Conservation (phyloP, 2,888 invertebrate species). For the Plusia festucae region DNA sequence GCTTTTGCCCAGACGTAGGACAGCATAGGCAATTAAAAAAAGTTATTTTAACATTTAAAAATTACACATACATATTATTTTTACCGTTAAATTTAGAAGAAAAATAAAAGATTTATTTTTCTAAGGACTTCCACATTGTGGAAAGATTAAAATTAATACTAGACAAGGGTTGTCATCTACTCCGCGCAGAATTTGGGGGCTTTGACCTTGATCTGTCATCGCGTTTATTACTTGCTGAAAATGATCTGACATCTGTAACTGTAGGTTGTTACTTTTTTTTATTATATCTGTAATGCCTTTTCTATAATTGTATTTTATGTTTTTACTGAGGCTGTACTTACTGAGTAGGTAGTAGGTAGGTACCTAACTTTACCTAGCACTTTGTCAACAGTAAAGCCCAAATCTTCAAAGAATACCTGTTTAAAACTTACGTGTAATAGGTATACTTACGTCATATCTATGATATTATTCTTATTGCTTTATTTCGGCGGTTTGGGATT, state of each 20-base stretch:
- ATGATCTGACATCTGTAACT: not conserved
- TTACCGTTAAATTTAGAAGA: too few species aligned
- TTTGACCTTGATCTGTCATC: not conserved
- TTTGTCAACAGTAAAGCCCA: not conserved
- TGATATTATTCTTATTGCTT: too few species aligned
- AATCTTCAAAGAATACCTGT: not conserved
- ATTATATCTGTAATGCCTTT: not conserved
- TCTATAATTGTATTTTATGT: not conserved
- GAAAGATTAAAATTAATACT: constrained; percentile 2
- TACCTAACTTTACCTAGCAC: too few species aligned
- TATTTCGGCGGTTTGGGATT: too few species aligned
- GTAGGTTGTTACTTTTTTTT: not conserved
- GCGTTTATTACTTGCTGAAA: not conserved
- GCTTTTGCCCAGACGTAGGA: too few species aligned
- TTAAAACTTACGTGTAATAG: too few species aligned
- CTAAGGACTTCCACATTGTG: not conserved
- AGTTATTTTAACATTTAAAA: too few species aligned
- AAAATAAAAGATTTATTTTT: too few species aligned
- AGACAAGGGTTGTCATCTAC: not conserved
- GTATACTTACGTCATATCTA: too few species aligned
- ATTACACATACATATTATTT: too few species aligned
- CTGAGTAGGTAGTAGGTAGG: too few species aligned
- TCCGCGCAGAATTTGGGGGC: not conserved
- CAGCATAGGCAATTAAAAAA: too few species aligned
- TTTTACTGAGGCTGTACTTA: not conserved